phyloP scores from a whole-genome alignment of 2,888 invertebrate species.

The Hyalella azteca region DNA sequence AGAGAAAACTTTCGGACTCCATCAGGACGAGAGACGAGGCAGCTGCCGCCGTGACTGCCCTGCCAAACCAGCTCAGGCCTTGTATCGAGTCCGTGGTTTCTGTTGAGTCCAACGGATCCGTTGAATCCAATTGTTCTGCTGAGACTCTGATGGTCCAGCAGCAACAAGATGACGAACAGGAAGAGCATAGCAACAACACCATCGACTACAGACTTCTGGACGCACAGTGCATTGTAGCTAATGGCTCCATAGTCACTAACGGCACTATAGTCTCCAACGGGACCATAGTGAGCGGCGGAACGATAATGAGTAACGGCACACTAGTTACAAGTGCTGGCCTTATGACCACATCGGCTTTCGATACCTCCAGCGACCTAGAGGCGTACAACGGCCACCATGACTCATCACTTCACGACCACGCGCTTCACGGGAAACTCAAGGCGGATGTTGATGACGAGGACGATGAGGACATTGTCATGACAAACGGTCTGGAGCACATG shows the following conservation, averaged over 20 bases:
- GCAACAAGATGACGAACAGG: neutral
- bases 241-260: neutral
- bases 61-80: slow-evolving; percentile 21
- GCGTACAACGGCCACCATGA: neutral
- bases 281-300: neutral
- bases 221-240: slow-evolving; percentile 1
- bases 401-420: neutral
- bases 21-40: slow-evolving; percentile 23
- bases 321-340: neutral
- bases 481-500: slow-evolving; percentile 31
- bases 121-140: slow-evolving; percentile 7
- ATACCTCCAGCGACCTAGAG: neutral
- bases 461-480: slow-evolving; percentile 7
- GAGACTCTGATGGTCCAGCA: neutral
- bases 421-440: neutral
- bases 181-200: neutral
- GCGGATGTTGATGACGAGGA: slow-evolving; percentile 25
- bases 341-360: neutral
- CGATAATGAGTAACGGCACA: neutral
- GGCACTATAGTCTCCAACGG: slow-evolving; percentile 17
- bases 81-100: neutral
- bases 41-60: slow-evolving; percentile 23
- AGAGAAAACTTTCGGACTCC: slow-evolving; percentile 31
- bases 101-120: neutral
- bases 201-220: slow-evolving; percentile 34